Evolutionary conservation across 2,888 invertebrate species (phyloP).

Genomic region (Trichopoda pennipes): DNA sequence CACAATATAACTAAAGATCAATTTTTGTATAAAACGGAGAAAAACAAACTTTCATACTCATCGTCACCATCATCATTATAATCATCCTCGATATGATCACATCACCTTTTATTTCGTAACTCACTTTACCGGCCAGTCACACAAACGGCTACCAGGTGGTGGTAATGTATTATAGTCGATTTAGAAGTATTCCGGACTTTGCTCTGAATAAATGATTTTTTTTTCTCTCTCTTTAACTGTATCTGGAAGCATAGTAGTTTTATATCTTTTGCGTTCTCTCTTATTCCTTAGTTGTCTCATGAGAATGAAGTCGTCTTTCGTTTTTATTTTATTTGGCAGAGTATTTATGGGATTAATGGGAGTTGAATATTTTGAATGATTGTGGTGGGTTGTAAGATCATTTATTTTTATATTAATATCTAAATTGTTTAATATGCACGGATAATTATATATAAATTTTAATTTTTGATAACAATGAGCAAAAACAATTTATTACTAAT

Average conservation of each 20-base stretch:
- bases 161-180: constrained; percentile 10
- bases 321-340: constrained; percentile 10
- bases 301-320: constrained; percentile 37
- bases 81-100: constrained; percentile 34
- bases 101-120: constrained; percentile 38
- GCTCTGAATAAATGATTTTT: neutral
- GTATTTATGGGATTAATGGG: neutral
- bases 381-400: constrained; percentile 23
- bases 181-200: constrained; percentile 15
- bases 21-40: constrained; percentile 47
- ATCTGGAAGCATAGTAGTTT: neutral
- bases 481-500: constrained; percentile 11
- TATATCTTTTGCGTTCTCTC: neutral
- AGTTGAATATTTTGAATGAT: constrained; percentile 13
- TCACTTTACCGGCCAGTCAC: constrained; percentile 6
- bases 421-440: constrained; percentile 13
- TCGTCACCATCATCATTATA: constrained; percentile 47
- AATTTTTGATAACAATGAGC: constrained; percentile 11
- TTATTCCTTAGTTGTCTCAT: constrained; percentile 10
- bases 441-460: neutral
- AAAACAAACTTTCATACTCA: constrained; percentile 60
- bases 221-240: neutral
- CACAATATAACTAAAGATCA: constrained; percentile 36
- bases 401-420: neutral
- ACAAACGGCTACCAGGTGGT: neutral